Conservation (phyloP, 1,140 invertebrate genomes). For the Drosophila rufa region DNA sequence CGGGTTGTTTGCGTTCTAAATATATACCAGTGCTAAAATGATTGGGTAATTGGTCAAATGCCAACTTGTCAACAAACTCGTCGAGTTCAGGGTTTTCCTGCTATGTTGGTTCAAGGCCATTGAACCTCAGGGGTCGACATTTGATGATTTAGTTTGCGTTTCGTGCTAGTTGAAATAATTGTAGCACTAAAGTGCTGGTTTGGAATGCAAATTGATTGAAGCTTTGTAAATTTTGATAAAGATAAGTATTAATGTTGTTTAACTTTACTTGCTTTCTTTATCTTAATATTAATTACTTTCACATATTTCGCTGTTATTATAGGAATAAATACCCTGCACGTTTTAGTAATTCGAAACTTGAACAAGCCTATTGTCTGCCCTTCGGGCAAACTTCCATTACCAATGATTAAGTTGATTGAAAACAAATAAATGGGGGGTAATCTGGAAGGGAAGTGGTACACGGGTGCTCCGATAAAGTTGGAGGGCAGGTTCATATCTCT, state of each 20-base stretch:
- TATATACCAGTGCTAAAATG: conserved; percentile 22
- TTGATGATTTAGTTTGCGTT: not conserved
- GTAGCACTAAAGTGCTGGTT: not conserved
- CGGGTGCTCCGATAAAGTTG: conserved; percentile 19
- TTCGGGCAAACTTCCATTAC: conserved; percentile 25
- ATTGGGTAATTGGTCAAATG: conserved; percentile 41
- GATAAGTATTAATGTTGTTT: not conserved
- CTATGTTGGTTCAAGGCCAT: conserved; percentile 1
- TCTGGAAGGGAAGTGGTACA: not conserved
- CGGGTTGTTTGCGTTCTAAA: conserved; percentile 33
- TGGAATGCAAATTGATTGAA: not conserved
- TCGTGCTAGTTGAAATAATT: not conserved
- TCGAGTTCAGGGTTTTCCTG: not conserved
- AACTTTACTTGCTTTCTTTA: not conserved
- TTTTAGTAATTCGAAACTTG: conserved; percentile 16
- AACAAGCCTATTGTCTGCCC: not conserved
- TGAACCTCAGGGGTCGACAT: conserved; percentile 10
- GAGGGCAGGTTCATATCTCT: conserved; percentile 42
- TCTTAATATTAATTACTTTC: not conserved
- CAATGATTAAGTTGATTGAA: conserved; percentile 47
- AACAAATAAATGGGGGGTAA: conserved; percentile 39
- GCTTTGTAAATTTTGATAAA: not conserved
- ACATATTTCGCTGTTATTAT: not conserved
- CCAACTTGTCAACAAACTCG: conserved; percentile 40
- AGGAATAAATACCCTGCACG: not conserved